Conservation (phyloP, 2,797 vertebrate genomes). For the Chelon auratus region DNA sequence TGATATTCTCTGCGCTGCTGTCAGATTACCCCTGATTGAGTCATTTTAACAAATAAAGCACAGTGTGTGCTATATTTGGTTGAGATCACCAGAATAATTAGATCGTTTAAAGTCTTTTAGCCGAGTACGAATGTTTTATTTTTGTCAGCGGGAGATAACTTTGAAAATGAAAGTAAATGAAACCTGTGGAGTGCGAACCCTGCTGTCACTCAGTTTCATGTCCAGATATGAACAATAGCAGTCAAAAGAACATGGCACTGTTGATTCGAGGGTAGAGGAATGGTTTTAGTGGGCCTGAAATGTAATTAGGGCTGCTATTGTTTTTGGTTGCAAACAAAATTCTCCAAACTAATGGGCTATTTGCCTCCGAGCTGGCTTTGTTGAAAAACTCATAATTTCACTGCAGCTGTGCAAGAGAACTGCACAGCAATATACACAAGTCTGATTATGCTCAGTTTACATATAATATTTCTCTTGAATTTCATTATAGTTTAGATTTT, state of each 20-base stretch:
- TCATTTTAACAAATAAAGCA: constrained; percentile 62
- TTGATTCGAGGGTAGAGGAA: constrained; percentile 50
- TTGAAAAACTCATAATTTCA: constrained; percentile 48
- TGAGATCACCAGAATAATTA: constrained; percentile 57
- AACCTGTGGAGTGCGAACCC: constrained; percentile 56
- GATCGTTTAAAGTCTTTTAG: constrained; percentile 62
- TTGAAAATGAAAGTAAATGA: constrained; percentile 62
- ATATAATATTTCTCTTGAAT: background rate
- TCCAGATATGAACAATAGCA: constrained; percentile 54
- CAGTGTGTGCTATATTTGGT: constrained; percentile 51
- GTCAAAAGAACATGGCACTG: constrained; percentile 44
- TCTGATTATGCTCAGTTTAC: constrained; percentile 21
- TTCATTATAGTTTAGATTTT: background rate
- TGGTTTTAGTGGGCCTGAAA: constrained; percentile 59
- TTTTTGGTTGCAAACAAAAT: constrained; percentile 61
- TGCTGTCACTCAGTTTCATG: constrained; percentile 53
- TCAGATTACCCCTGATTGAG: constrained; percentile 63
- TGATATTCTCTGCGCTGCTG: constrained; percentile 26
- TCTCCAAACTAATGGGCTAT: constrained; percentile 52
- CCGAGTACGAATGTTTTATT: constrained; percentile 49
- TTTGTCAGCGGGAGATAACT: constrained; percentile 65
- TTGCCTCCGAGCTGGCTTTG: constrained; percentile 46
- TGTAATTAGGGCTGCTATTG: constrained; percentile 50
- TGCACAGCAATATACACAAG: background rate
- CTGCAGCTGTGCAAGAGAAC: constrained; percentile 29